Base-by-base conservation (phyloP, 2,113 vertebrate species). In the Rhinolophus sinicus region DNA sequence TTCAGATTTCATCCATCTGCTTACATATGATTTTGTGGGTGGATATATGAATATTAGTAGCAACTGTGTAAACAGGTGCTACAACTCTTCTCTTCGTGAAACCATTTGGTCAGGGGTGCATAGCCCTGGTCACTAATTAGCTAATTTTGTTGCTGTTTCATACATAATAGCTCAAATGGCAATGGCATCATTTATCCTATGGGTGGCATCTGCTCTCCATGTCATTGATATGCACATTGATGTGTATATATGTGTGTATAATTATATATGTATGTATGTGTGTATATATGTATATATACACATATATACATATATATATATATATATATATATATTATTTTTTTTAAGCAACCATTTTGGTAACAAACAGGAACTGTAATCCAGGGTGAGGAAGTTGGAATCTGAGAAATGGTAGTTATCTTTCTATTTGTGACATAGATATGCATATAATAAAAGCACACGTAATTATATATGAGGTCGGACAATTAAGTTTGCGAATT, bases 1-100 rank as follows among this genome's bases (percentile, higher is more conserved):
- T 97, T 97, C 77, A 96, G 64, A 97, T 97, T 92, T 88, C 95
- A 96, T 47, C 88, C 93, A 96, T 92, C 90, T 97, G 96, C 56
- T 95, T 97, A 81, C 81, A 88, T 95, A 92, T 64, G 35, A 93
- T 96, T 96, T 97, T 96, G 94, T 96, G 81, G 70, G 82, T 95
- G 77, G 84, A 78, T 88, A 93, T 94, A 85, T 96, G 90, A 94
- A 96, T 97, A 96, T 97, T 97, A 95, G 95, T 96, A 97, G 96
- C 65, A 94, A 75, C 64, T 91, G 62, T 70, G 33, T 93, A 96
- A 91, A 95, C 96, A 98, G 96, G 97, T 96, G 93, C 35, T 92
- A 52, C 44, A 83, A 26, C 72, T 77, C 35, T 70, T 81, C 64
- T 81, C 75, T 96, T 91, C 38, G 54, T 76, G 82, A 95, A 97